phyloP scores from a whole-genome alignment of 2,797 vertebrate species.

The Pteronotus mesoamericanus region DNA sequence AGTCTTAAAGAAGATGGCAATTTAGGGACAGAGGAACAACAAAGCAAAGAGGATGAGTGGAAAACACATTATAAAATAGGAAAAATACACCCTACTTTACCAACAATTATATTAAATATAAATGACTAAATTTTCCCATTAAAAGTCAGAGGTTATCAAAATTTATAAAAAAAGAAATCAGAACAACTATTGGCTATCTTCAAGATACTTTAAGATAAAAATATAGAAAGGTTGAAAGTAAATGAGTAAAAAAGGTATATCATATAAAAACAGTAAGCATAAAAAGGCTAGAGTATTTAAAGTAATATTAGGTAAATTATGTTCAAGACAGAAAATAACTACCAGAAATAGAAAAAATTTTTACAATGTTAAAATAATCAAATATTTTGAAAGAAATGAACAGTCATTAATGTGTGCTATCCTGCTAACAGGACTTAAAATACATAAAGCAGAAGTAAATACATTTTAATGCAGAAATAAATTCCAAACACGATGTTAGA shows the following conservation, averaged over 20 bases:
- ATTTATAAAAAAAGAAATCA: neutral
- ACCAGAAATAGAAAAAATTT: neutral
- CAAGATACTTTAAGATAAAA: neutral
- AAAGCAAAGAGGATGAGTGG: neutral
- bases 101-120: neutral
- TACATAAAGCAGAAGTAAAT: neutral
- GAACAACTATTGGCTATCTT: neutral
- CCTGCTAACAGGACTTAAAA: neutral
- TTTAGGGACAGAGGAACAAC: neutral
- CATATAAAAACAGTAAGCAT: neutral
- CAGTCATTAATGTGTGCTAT: neutral
- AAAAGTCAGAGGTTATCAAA: neutral
- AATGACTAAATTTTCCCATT: neutral
- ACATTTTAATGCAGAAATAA: neutral
- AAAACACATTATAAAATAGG: neutral
- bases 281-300: neutral
- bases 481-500: neutral
- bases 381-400: neutral
- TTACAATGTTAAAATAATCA: neutral
- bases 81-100: neutral
- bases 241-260: neutral
- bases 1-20: neutral
- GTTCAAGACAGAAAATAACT: neutral
- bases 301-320: neutral
- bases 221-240: neutral